Evolutionary conservation across 2,888 invertebrate species (phyloP).

Genomic region (Idaea aversata): DNA sequence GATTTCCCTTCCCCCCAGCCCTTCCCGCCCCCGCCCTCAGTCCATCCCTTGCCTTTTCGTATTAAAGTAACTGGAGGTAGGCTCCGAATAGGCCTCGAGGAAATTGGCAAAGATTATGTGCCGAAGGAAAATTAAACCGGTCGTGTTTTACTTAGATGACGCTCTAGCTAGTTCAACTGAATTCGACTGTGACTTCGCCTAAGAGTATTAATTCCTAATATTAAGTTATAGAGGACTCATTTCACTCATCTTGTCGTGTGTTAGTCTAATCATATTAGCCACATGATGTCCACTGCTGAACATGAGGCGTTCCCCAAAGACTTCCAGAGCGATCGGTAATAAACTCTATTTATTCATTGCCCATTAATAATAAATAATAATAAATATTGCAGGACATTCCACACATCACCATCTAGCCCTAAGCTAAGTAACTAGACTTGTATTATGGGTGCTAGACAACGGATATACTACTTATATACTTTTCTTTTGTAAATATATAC

Average conservation of each 20-base stretch:
- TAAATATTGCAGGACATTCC: too few relatives aligned
- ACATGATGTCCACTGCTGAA: too few relatives aligned
- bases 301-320: too few relatives aligned
- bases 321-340: too few relatives aligned
- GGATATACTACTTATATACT: too few relatives aligned
- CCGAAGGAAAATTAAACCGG: neutral
- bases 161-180: neutral
- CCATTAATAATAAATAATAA: too few relatives aligned
- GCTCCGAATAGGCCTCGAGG: constrained; percentile 5
- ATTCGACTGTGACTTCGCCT: neutral
- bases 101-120: constrained; percentile 6
- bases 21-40: neutral
- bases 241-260: neutral
- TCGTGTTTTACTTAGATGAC: neutral
- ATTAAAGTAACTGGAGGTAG: neutral
- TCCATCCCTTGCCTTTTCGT: neutral
- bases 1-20: neutral
- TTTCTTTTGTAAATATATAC: too few relatives aligned
- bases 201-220: neutral
- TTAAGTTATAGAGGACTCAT: neutral
- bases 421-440: too few relatives aligned
- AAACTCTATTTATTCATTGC: too few relatives aligned
- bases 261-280: too few relatives aligned
- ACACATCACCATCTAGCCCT: too few relatives aligned
- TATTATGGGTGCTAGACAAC: too few relatives aligned